Evolutionary conservation across 2,113 vertebrate genomes (phyloP).

Genomic region (Alligator mississippiensis): DNA sequence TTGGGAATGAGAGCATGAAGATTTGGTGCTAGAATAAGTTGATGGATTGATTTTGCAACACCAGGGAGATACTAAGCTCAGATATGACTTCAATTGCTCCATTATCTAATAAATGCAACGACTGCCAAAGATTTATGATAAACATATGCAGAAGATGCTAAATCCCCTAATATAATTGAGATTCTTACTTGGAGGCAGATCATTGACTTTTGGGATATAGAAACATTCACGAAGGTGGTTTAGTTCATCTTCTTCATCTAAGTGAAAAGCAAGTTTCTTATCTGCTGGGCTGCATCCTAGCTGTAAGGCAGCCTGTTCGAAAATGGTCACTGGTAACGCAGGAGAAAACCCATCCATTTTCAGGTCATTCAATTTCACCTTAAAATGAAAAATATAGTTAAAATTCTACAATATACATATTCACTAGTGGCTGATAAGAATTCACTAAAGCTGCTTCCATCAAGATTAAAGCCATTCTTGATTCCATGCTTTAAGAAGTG

Average conservation of each 20-base stretch:
- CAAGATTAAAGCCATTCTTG: neutral
- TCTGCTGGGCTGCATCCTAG: slow-evolving; percentile 82
- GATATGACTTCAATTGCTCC: slow-evolving; percentile 41
- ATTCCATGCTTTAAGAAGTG: slow-evolving; percentile 29
- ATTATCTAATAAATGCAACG: slow-evolving; percentile 50
- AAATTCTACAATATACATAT: slow-evolving; percentile 11
- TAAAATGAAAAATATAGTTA: slow-evolving; percentile 38
- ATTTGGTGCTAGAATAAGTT: slow-evolving; percentile 45
- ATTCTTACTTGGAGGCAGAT: slow-evolving; percentile 88
- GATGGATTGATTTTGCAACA: slow-evolving; percentile 69
- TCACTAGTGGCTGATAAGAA: neutral
- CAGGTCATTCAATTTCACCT: slow-evolving; percentile 51
- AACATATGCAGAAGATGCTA: slow-evolving; percentile 24
- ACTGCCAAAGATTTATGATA: slow-evolving; percentile 58
- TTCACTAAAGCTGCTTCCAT: neutral
- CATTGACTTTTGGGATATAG: slow-evolving; percentile 84
- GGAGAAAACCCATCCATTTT: slow-evolving; percentile 79
- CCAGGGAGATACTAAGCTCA: slow-evolving; percentile 50
- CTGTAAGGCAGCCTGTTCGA: slow-evolving; percentile 73
- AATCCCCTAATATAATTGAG: neutral
- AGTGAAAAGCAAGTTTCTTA: slow-evolving; percentile 77
- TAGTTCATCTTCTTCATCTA: slow-evolving; percentile 87
- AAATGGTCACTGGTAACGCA: slow-evolving; percentile 60
- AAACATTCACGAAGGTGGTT: slow-evolving; percentile 83
- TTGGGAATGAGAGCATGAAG: slow-evolving; percentile 39